phyloP scores from a whole-genome alignment of 2,113 vertebrate species.

The Indicator maculatus region DNA sequence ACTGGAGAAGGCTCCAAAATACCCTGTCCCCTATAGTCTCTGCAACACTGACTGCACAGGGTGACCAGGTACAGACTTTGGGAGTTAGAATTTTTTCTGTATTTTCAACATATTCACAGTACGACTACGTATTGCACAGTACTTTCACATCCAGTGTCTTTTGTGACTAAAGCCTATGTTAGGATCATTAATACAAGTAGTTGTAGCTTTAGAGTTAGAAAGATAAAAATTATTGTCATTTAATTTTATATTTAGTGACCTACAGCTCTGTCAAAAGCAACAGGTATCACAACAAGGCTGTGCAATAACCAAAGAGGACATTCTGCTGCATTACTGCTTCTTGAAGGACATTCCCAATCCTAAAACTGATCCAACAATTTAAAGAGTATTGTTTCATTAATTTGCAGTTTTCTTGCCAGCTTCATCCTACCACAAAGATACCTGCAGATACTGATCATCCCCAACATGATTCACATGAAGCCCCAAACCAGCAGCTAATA shows the following conservation, averaged over 20 bases:
- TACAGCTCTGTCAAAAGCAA: background rate
- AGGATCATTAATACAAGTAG: background rate
- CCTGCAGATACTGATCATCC: rapidly evolving
- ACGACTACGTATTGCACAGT: background rate
- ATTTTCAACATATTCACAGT: background rate
- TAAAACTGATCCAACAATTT: background rate
- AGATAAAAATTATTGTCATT: background rate
- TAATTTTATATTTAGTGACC: background rate
- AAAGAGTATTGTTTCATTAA: background rate
- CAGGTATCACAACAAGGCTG: background rate
- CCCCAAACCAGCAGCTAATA: background rate
- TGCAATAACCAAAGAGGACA: background rate
- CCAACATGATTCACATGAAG: background rate
- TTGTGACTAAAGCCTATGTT: background rate
- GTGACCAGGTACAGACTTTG: background rate
- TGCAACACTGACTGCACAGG: background rate
- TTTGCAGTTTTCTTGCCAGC: background rate
- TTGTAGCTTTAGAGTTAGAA: background rate
- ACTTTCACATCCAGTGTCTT: background rate
- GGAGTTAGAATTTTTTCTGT: background rate
- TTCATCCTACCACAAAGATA: background rate
- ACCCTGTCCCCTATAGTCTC: rapidly evolving
- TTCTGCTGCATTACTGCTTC: background rate
- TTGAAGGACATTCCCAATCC: background rate
- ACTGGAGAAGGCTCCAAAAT: background rate